phyloP scores from a whole-genome alignment of 1,140 invertebrate genomes.

The Drosophila leontia region DNA sequence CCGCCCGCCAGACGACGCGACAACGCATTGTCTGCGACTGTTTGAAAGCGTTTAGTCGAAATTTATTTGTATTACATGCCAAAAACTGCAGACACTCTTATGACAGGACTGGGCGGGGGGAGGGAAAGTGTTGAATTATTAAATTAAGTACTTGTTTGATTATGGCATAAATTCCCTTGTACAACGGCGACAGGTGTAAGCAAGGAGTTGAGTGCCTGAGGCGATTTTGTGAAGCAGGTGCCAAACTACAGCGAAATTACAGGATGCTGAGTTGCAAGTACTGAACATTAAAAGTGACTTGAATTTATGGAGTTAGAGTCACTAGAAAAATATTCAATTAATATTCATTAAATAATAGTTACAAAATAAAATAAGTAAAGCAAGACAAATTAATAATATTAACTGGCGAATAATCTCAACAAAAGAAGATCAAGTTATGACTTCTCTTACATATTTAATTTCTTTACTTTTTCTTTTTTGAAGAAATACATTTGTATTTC shows the following conservation, averaged over 20 bases:
- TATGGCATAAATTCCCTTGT: constrained; percentile 40
- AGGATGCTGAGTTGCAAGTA: not conserved
- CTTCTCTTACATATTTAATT: not conserved
- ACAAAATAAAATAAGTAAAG: not conserved
- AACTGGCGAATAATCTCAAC: not conserved
- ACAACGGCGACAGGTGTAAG: constrained; percentile 14
- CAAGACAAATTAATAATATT: not conserved
- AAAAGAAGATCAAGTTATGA: not conserved
- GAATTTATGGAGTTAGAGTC: not conserved
- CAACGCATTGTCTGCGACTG: constrained; percentile 54
- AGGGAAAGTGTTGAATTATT: constrained; percentile 55
- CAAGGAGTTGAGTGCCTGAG: constrained; percentile 2
- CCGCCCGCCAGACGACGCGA: constrained; percentile 21
- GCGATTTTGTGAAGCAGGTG: constrained; percentile 1
- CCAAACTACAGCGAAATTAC: not conserved
- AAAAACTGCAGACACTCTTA: constrained; percentile 35
- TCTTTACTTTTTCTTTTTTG: not conserved
- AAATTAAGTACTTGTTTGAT: constrained; percentile 56
- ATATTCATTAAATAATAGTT: not conserved
- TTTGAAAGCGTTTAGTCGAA: constrained; percentile 74
- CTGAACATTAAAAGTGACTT: not conserved
- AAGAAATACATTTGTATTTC: not conserved
- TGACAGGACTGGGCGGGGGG: not conserved
- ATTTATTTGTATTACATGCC: constrained; percentile 67
- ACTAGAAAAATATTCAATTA: not conserved